Evolutionary conservation across 2,113 vertebrate species (phyloP), one percentile per base, ranked within the genome.

Genomic region (Macheiramphus alcinus): DNA sequence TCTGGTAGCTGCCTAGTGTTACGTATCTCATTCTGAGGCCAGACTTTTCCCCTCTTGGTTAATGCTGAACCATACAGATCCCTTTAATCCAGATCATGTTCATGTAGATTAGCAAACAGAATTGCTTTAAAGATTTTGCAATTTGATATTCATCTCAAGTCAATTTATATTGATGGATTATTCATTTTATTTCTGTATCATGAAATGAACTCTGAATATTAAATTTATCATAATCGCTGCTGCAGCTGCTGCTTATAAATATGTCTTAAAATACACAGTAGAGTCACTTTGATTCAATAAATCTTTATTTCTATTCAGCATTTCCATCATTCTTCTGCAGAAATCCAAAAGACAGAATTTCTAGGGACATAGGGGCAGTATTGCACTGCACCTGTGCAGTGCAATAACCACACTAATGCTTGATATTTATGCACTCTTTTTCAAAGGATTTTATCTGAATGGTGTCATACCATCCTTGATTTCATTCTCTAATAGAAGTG

Each of bases 161-260:
- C 78, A 97, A 80, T 94, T 97, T 95, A 84, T 96, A 91, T 67
- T 90, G 91, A 95, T 95, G 91, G 96, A 95, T 96, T 91, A 95
- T 97, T 97, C 94, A 95, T 93, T 97, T 97, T 95, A 94, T 95
- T 97, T 97, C 91, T 97, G 95, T 94, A 86, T 97, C 86, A 88
- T 61, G 59, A 96, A 97, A 93, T 91, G 93, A 96, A 94, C 81
- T 91, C 81, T 97, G 96, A 94, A 95, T 97, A 96, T 97, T 96
- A 95, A 96, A 90, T 96, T 96, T 95, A 91, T 93, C 91, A 73
- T 96, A 96, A 96, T 95, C 38, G 1, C 93, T 93, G 84, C 95
- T 88, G 95, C 94, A 97, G 96, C 95, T 97, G 94, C 95, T 96
- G 91, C 96, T 96, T 96, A 97, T 96, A 94, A 96, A 95, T 94